Conservation (phyloP, 2,888 invertebrate species). For the Phymatocera aterrima region DNA sequence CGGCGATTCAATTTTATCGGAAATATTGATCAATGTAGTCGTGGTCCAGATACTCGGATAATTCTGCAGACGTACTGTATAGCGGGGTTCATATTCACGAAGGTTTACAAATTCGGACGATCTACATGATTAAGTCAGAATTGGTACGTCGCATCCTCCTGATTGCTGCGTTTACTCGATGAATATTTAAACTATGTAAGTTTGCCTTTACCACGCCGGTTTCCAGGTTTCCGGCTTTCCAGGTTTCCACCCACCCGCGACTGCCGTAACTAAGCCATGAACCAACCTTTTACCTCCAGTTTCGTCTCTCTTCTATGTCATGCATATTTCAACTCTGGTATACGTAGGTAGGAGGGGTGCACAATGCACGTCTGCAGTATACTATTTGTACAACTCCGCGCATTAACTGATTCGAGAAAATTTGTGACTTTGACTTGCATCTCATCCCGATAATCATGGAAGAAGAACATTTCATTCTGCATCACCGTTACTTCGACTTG, state of each 20-base stretch:
- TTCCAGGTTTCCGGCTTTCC: too few relatives aligned
- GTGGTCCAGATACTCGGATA: too few relatives aligned
- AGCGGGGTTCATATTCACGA: not conserved
- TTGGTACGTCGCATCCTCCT: conserved; percentile 7
- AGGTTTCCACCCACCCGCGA: too few relatives aligned
- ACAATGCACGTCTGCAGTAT: not conserved
- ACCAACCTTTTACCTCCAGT: conserved; percentile 6
- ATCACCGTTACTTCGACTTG: conserved; percentile 10
- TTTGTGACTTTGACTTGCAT: not conserved
- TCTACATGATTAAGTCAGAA: not conserved
- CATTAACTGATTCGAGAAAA: not conserved
- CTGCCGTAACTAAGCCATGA: not conserved
- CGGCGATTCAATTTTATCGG: too few relatives aligned
- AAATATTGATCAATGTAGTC: too few relatives aligned
- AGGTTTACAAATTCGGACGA: not conserved
- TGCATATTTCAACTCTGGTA: conserved; percentile 11
- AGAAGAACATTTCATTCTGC: conserved; percentile 17
- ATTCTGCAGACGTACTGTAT: too few relatives aligned
- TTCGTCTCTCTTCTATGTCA: not conserved
- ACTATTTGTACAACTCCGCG: not conserved
- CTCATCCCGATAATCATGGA: not conserved
- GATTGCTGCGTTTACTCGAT: conserved; percentile 34
- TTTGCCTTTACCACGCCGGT: not conserved
- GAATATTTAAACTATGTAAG: conserved; percentile 36
- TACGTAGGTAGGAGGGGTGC: not conserved